Conservation (phyloP, 2,113 vertebrate species). For the Ptyas mucosa region DNA sequence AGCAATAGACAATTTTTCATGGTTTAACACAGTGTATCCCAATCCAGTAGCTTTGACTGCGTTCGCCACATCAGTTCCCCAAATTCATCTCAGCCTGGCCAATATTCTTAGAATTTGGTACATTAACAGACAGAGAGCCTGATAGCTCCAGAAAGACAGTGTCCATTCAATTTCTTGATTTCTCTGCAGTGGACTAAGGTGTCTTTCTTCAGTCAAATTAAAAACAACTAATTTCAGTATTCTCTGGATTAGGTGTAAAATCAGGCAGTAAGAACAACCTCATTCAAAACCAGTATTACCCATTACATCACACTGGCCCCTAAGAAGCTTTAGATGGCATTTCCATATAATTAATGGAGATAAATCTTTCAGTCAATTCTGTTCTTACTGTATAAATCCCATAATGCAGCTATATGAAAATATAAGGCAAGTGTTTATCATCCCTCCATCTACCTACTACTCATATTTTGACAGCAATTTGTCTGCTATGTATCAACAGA, state of each 20-base stretch:
- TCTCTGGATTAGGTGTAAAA: background rate
- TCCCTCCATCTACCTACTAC: background rate
- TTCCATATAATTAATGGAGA: background rate
- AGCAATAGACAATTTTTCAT: background rate
- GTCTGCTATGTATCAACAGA: background rate
- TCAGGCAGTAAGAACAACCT: background rate
- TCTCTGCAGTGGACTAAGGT: background rate
- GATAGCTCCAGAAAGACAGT: background rate
- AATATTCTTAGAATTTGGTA: background rate
- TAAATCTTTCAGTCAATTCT: background rate
- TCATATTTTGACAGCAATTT: background rate
- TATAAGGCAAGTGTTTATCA: background rate
- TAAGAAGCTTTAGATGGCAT: background rate
- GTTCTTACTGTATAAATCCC: background rate
- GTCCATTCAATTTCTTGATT: background rate
- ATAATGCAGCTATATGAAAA: background rate
- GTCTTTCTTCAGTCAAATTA: background rate
- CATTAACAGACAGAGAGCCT: background rate
- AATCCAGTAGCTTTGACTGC: background rate
- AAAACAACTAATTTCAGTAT: background rate
- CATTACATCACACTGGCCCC: background rate
- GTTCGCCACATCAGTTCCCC: background rate
- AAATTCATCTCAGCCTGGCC: background rate
- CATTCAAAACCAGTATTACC: background rate
- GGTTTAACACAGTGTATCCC: background rate